Conservation (phyloP, 2,888 invertebrate species). For the Xanthia togata region DNA sequence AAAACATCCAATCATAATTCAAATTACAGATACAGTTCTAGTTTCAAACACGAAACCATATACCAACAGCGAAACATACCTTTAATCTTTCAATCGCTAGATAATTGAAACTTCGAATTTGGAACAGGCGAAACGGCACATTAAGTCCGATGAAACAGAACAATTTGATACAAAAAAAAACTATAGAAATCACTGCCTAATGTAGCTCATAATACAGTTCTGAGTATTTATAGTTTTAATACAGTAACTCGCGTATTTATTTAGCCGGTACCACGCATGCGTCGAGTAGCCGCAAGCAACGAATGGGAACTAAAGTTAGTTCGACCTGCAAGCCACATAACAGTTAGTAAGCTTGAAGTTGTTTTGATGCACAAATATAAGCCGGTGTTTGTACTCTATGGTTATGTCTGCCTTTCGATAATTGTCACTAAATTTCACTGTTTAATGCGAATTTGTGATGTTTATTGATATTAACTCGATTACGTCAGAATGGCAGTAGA, state of each 20-base stretch:
- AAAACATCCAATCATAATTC: neutral
- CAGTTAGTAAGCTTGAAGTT: slow-evolving; percentile 26
- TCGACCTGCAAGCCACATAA: slow-evolving; percentile 17
- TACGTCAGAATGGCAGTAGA: neutral
- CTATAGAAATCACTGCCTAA: slow-evolving; percentile 33
- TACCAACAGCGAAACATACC: slow-evolving; percentile 53
- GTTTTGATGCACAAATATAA: slow-evolving; percentile 49
- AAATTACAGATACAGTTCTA: slow-evolving; percentile 8
- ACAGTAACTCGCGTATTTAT: slow-evolving; percentile 53
- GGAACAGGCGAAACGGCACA: slow-evolving; percentile 47
- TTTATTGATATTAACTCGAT: no score
- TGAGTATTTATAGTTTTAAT: slow-evolving; percentile 23
- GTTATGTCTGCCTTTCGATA: neutral
- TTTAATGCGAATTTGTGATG: neutral
- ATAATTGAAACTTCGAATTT: slow-evolving; percentile 45
- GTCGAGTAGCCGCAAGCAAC: slow-evolving; percentile 55
- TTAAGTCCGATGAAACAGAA: slow-evolving; percentile 20
- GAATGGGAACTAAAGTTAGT: slow-evolving; percentile 52
- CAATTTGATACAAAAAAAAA: slow-evolving; percentile 4
- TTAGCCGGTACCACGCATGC: slow-evolving; percentile 61
- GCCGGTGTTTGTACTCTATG: slow-evolving; percentile 16
- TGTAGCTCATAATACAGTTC: slow-evolving; percentile 13
- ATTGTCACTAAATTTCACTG: neutral
- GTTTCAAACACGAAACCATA: slow-evolving; percentile 26
- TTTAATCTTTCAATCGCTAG: slow-evolving; percentile 56